phyloP scores from a whole-genome alignment of 37 sponge, comb jelly and placozoan species.

The Bolinopsis microptera region DNA sequence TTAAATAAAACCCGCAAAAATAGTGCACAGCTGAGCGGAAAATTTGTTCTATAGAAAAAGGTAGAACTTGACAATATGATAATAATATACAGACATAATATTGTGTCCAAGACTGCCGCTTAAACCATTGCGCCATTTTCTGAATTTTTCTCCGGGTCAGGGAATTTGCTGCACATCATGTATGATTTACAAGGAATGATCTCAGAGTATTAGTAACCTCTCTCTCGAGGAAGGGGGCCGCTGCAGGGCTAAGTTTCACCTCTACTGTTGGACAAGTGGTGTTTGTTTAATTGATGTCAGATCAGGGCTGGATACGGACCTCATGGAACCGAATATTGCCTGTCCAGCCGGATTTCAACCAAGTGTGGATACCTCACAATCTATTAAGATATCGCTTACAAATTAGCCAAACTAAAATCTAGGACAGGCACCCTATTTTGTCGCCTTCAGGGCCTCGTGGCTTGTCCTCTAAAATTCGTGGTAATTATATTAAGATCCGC shows the following conservation, averaged over 20 bases:
- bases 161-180: too few relatives aligned
- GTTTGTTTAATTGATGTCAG: background rate
- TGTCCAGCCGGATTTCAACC: background rate
- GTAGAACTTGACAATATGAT: too few relatives aligned
- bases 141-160: too few relatives aligned
- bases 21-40: too few relatives aligned
- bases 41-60: too few relatives aligned
- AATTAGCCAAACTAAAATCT: background rate
- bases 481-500: constrained; percentile 9
- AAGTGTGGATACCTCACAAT: background rate
- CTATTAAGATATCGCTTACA: background rate
- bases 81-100: too few relatives aligned
- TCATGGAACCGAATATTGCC: constrained; percentile 4
- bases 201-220: too few relatives aligned
- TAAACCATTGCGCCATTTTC: too few relatives aligned
- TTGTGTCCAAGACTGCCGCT: too few relatives aligned
- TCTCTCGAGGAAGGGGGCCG: too few relatives aligned
- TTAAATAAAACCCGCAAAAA: too few relatives aligned
- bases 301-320: background rate
- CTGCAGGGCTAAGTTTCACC: background rate
- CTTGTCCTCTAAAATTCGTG: background rate
- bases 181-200: too few relatives aligned
- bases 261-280: background rate
- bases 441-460: constrained; percentile 7
- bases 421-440: background rate